Percentiles rank a stretch among this genome's conserved stretches.
Conservation (phyloP, 2,888 invertebrate genomes). For the Hemicrepidius hirtus region DNA sequence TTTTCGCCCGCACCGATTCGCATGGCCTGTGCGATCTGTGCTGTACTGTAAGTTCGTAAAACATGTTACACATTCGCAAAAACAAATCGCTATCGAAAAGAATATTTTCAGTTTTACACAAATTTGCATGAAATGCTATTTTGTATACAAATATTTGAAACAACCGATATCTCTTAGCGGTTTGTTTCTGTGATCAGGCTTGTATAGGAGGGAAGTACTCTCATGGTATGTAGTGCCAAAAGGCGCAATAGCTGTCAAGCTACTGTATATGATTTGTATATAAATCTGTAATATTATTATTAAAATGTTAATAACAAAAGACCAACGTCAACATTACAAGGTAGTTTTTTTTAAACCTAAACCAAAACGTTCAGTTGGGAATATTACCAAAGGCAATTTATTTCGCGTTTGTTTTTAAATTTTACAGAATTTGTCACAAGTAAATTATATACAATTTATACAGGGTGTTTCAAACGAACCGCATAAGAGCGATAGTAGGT, state of each 20-base stretch:
- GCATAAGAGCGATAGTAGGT: no score
- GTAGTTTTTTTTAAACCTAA: constrained; percentile 45
- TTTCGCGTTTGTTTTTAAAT: no score
- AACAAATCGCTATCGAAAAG: constrained; percentile 53
- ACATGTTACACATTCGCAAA: constrained; percentile 60
- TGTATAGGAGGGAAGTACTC: constrained; percentile 64
- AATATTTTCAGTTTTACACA: constrained; percentile 18
- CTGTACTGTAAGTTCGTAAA: constrained; percentile 60
- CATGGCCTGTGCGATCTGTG: constrained; percentile 45
- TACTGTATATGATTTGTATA: constrained; percentile 69
- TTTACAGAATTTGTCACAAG: no score
- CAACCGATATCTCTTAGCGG: constrained; percentile 20
- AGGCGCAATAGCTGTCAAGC: constrained; percentile 63
- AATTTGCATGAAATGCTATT: constrained; percentile 41
- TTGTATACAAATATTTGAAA: constrained; percentile 2
- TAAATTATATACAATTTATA: no score
- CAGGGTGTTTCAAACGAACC: no score
- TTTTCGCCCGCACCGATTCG: constrained; percentile 59
- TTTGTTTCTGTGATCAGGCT: constrained; percentile 46
- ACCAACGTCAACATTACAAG: constrained; percentile 61
- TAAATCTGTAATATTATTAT: constrained; percentile 68
- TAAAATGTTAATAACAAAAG: constrained; percentile 69
- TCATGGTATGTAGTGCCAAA: constrained; percentile 67
- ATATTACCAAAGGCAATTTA: no score
- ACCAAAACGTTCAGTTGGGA: neutral